Evolutionary conservation across 2,113 vertebrate genomes (phyloP).

Genomic region (Toxostoma redivivum): DNA sequence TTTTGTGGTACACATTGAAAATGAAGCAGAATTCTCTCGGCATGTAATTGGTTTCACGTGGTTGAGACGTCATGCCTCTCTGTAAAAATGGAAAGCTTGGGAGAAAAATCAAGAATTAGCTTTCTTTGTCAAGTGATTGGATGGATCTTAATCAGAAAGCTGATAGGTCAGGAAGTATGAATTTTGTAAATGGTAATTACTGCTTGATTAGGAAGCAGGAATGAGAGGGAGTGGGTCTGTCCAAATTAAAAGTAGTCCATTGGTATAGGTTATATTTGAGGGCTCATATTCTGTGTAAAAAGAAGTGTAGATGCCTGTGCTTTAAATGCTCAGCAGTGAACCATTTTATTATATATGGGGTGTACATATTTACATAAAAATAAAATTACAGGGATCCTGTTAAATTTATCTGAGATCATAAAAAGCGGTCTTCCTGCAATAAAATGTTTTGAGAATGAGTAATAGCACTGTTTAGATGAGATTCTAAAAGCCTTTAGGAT

Average conservation of each 20-base stretch:
- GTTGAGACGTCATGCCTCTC: background rate
- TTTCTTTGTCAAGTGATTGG: background rate
- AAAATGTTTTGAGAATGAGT: slow-evolving; percentile 50
- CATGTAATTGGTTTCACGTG: background rate
- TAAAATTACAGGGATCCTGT: slow-evolving; percentile 38
- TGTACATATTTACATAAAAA: slow-evolving; percentile 41
- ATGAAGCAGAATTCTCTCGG: background rate
- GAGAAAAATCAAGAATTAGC: background rate
- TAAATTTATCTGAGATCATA: slow-evolving; percentile 48
- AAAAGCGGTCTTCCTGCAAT: slow-evolving; percentile 1
- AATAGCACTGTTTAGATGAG: slow-evolving; percentile 40
- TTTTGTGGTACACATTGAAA: background rate
- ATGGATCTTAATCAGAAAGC: background rate
- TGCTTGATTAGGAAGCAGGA: background rate
- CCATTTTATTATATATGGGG: slow-evolving; percentile 21
- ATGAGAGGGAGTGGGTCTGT: background rate
- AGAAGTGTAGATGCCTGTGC: background rate
- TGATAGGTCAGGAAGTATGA: background rate
- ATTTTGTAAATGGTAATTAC: background rate
- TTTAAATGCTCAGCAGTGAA: background rate
- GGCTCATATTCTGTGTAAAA: background rate
- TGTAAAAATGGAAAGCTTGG: background rate
- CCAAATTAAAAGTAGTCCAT: background rate
- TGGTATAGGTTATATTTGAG: background rate
- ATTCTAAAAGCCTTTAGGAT: slow-evolving; percentile 52